Conservation (phyloP, 2,888 invertebrate genomes). For the Kryphioiulus occultus region DNA sequence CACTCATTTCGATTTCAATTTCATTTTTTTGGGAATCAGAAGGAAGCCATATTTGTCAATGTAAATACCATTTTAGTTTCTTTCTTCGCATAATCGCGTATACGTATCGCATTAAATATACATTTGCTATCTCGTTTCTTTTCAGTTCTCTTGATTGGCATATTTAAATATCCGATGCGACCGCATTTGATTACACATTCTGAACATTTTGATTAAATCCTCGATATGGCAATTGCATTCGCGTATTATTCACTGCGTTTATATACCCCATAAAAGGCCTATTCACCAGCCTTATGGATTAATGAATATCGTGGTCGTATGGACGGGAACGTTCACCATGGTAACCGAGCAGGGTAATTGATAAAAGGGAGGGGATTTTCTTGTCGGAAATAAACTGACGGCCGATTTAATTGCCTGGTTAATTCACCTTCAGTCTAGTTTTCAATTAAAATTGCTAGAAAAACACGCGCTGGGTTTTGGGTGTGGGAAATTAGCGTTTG, state of each 20-base stretch:
- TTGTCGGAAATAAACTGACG: slow-evolving; percentile 38
- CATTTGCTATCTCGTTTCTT: not conserved
- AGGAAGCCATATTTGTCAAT: not conserved
- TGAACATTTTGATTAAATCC: slow-evolving; percentile 40
- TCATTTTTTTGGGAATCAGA: too few species aligned
- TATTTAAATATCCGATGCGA: slow-evolving; percentile 37
- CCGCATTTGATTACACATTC: slow-evolving; percentile 40
- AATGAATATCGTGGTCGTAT: slow-evolving; percentile 4
- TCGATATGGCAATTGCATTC: slow-evolving; percentile 12
- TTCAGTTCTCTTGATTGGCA: not conserved
- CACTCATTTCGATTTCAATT: too few species aligned
- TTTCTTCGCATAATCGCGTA: not conserved
- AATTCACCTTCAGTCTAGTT: slow-evolving; percentile 21
- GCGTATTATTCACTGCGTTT: not conserved
- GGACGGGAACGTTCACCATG: not conserved
- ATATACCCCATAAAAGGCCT: slow-evolving; percentile 2
- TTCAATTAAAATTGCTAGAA: not conserved
- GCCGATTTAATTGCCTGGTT: slow-evolving; percentile 32
- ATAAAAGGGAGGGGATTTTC: slow-evolving; percentile 38
- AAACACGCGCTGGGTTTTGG: not conserved
- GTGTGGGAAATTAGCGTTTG: not conserved
- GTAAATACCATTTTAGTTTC: not conserved
- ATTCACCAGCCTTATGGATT: not conserved
- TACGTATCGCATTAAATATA: slow-evolving; percentile 16
- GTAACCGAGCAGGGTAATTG: slow-evolving; percentile 28